Evolutionary conservation across 2,113 vertebrate genomes (phyloP).

Genomic region (Myodes glareolus): DNA sequence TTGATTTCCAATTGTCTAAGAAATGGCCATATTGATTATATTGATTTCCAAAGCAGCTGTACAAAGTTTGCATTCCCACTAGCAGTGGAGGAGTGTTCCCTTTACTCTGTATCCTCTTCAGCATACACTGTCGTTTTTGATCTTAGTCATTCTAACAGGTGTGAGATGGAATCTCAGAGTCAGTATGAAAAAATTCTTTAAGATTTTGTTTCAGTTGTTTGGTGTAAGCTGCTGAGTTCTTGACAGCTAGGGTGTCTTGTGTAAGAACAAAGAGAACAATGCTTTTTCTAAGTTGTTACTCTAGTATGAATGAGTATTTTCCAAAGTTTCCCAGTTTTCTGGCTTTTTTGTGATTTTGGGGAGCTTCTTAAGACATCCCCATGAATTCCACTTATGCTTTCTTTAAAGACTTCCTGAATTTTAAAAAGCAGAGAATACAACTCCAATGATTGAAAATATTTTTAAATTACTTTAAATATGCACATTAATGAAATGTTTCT

Average conservation of each 20-base stretch:
- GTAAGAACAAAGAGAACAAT: background rate
- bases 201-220: background rate
- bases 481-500: background rate
- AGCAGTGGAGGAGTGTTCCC: background rate
- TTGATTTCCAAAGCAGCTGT: background rate
- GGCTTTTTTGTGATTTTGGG: background rate
- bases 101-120: background rate
- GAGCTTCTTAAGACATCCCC: background rate
- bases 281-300: background rate
- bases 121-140: background rate
- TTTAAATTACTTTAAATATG: slow-evolving; percentile 1
- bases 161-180: background rate
- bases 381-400: slow-evolving; percentile 1
- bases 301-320: background rate
- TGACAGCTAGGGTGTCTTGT: background rate
- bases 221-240: background rate
- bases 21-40: background rate
- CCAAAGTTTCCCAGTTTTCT: background rate
- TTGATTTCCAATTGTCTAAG: background rate
- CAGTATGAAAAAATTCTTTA: background rate
- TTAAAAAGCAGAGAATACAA: background rate
- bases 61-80: background rate
- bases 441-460: background rate
- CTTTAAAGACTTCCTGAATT: background rate
- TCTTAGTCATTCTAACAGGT: background rate